Base-by-base conservation (phyloP, 2,888 invertebrate species). In the Mactromeris polynyma region DNA sequence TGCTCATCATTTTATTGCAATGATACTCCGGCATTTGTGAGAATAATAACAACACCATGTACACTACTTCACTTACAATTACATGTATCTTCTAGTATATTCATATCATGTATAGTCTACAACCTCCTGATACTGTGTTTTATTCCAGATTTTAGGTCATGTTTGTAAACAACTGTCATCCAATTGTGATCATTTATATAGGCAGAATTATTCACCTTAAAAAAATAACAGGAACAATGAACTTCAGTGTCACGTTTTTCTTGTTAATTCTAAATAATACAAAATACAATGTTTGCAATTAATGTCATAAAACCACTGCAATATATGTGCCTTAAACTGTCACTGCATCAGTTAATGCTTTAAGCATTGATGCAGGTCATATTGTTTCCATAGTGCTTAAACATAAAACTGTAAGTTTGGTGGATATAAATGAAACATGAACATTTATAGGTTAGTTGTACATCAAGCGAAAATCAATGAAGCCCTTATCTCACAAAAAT, bases 1-100 rank as follows among this genome's bases (percentile, higher is more conserved):
- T 46, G 36, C 81, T 80, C 79, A 79, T 86, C 88, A 83, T 89
- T 58, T 26, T 82, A 64, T 42, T 51, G 78, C 58, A 84, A 42
- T 80, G 64, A 81, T 86, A 40, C 78, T 78, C 84, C 38, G 54
- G 84, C 84, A 84, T 84, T 78, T 78, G 83, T 54, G 36, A 38
- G 21, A 42, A 81, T 64, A 26, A 21, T 58, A 19, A 2, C 21
- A 58, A n/a, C 26, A 64, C 58, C 26, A 11, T 6, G 21, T 26
- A 26, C 58, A 64, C 58, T n/a, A 64, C 26, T 9, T 26, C 58
- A 64, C 58, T 26, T 64, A 64, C 58, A 26, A 64, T 26, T 26
- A 26, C 11, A 46, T 46, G 46, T 46, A 26, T 26, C 26, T 11
- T 64, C 58, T 9, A 26, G 26, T 26, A 64, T 26, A n/a, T 64